Evolutionary conservation across 35 echinoderm and acorn worm species (phyloP).

Genomic region (Lytechinus variegatus): DNA sequence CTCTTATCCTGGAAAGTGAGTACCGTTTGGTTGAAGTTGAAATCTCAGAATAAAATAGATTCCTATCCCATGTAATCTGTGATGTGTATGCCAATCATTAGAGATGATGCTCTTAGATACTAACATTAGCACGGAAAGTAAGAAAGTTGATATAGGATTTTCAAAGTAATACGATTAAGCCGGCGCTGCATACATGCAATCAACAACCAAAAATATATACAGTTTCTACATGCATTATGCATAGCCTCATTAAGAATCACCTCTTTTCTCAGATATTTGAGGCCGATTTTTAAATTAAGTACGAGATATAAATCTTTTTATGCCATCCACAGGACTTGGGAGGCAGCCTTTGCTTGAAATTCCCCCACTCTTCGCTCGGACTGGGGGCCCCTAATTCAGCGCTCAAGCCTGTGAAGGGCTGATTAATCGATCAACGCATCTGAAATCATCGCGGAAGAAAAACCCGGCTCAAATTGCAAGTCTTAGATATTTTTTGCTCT

Average conservation of each 20-base stretch:
- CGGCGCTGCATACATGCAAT: constrained; percentile 34
- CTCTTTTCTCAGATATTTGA: constrained; percentile 22
- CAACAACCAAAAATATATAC: constrained; percentile 38
- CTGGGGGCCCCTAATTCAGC: constrained; percentile 5
- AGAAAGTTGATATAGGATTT: constrained; percentile 46
- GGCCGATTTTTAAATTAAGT: constrained; percentile 35
- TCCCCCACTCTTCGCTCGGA: not conserved
- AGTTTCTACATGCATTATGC: constrained; percentile 34
- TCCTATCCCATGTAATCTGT: not conserved
- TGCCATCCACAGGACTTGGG: not conserved
- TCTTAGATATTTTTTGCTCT: not conserved
- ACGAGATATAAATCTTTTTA: constrained; percentile 34
- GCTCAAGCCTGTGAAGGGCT: not conserved
- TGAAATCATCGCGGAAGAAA: constrained; percentile 12
- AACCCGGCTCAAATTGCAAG: not conserved
- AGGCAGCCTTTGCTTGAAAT: not conserved
- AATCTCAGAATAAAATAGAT: not conserved
- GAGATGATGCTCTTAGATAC: constrained; percentile 20
- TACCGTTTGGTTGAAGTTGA: not conserved
- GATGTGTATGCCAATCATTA: constrained; percentile 28
- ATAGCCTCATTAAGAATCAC: constrained; percentile 24
- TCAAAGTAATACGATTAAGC: constrained; percentile 33
- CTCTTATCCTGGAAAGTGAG: not conserved
- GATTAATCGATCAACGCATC: constrained; percentile 28
- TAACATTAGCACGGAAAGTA: not conserved